Evolutionary conservation across 2,888 invertebrate species (phyloP).

Genomic region (Parnassius apollo): DNA sequence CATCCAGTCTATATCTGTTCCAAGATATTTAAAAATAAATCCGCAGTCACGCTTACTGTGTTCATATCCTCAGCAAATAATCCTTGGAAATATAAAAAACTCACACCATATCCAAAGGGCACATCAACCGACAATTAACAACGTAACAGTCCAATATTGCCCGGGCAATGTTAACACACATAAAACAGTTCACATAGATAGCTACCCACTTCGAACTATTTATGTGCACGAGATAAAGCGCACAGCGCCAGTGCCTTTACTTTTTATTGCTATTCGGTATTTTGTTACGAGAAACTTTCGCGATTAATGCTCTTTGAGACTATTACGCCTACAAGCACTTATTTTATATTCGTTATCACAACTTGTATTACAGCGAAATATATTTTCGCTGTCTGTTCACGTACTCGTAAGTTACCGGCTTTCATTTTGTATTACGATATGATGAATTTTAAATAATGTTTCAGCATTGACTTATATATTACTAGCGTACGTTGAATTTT

Average conservation of each 20-base stretch:
- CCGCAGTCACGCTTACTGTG: background rate
- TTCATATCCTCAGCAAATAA: background rate
- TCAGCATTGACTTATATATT: too few relatives aligned
- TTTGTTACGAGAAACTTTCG: conserved; percentile 51
- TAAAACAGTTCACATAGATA: conserved; percentile 41
- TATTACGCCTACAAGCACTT: conserved; percentile 28
- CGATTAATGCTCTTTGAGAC: conserved; percentile 40
- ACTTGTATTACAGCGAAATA: conserved; percentile 13
- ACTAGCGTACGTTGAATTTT: too few relatives aligned
- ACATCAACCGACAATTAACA: conserved; percentile 66
- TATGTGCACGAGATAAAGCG: conserved; percentile 59
- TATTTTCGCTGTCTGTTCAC: conserved; percentile 20
- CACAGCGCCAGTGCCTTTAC: conserved; percentile 53
- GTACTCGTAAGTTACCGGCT: background rate
- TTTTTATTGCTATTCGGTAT: conserved; percentile 58
- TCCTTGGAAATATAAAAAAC: conserved; percentile 37
- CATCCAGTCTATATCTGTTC: too few relatives aligned
- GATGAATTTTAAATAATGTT: too few relatives aligned
- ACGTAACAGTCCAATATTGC: conserved; percentile 65
- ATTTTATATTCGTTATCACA: conserved; percentile 25
- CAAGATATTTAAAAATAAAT: background rate
- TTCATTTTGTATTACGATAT: too few relatives aligned
- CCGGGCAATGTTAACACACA: conserved; percentile 63
- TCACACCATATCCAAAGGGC: conserved; percentile 26
- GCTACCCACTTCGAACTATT: conserved; percentile 50